Conservation (phyloP, 2,113 vertebrate genomes). For the Phylloscopus trochilus region DNA sequence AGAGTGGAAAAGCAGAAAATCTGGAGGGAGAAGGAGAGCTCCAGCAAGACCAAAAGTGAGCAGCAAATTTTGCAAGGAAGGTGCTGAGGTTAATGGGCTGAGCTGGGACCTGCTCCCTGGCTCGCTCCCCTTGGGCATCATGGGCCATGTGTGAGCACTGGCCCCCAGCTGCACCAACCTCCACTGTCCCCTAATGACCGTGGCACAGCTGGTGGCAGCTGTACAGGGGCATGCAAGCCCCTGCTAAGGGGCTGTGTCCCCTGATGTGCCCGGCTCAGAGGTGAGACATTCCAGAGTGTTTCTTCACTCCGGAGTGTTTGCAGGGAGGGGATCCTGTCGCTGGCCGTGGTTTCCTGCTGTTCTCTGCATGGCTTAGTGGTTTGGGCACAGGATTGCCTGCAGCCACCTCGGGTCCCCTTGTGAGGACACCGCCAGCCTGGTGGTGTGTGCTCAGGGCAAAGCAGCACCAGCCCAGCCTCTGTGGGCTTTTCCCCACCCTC, state of each 20-base stretch:
- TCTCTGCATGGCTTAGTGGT: background rate
- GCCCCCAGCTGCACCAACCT: background rate
- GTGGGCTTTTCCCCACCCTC: background rate
- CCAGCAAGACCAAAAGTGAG: background rate
- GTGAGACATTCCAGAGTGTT: background rate
- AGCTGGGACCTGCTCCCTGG: background rate
- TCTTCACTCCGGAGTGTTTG: fast-evolving
- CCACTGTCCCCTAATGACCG: fast-evolving
- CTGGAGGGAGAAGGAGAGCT: background rate
- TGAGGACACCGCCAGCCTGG: background rate
- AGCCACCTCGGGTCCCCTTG: background rate
- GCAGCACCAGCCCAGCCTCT: background rate
- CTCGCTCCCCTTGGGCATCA: fast-evolving
- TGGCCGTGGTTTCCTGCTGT: background rate
- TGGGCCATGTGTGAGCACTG: background rate
- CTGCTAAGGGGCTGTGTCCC: background rate
- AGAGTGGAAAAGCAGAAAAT: background rate
- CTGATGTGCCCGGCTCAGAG: fast-evolving
- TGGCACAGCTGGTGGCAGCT: background rate
- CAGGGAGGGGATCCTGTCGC: fast-evolving
- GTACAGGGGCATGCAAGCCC: fast-evolving
- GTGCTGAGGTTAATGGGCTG: background rate
- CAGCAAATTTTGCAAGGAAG: background rate
- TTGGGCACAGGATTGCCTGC: fast-evolving
- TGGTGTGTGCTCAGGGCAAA: fast-evolving